These are phyloP conservation scores for Tanypteryx hageni DNA, from an alignment of 2,888 invertebrate species.

Conservation along the genomic window DNA sequence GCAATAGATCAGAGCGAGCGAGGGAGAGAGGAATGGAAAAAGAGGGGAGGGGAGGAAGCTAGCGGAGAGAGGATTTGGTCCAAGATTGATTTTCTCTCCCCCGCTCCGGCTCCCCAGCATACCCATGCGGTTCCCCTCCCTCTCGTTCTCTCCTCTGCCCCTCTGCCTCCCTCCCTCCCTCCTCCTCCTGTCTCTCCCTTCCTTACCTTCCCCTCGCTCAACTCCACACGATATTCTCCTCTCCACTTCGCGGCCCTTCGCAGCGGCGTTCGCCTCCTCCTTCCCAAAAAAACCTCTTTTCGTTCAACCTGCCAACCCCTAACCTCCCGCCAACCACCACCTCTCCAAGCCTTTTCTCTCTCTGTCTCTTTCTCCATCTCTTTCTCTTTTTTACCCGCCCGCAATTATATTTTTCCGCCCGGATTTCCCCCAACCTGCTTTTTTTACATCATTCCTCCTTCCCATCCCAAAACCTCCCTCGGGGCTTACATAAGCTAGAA, in stretches of 20 bases:
- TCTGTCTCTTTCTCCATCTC: not conserved
- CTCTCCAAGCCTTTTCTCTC: not conserved
- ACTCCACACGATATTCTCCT: slow-evolving; percentile 48
- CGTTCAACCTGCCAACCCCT: not conserved
- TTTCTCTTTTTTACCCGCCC: not conserved
- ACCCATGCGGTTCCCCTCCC: slow-evolving; percentile 14
- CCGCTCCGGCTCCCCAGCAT: slow-evolving; percentile 12
- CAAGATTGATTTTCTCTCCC: slow-evolving; percentile 57
- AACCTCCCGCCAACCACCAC: not conserved
- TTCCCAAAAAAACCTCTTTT: slow-evolving; percentile 13
- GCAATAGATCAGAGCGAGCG: not conserved
- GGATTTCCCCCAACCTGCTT: slow-evolving; percentile 27
- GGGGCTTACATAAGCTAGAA: slow-evolving; percentile 29
- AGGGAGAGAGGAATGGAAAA: not conserved
- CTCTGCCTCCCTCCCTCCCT: not conserved
- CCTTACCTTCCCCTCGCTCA: slow-evolving; percentile 22
- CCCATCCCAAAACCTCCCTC: too few relatives aligned
- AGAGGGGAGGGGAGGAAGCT: not conserved
- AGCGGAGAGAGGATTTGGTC: slow-evolving; percentile 42
- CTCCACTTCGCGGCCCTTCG: slow-evolving; percentile 55
- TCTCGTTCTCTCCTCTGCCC: not conserved
- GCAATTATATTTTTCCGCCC: slow-evolving; percentile 63
- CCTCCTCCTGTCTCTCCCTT: not conserved
- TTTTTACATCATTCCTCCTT: not conserved
- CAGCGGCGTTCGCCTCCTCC: not conserved